Conservation (phyloP, 1,140 invertebrate species). For the Drosophila ambigua region DNA sequence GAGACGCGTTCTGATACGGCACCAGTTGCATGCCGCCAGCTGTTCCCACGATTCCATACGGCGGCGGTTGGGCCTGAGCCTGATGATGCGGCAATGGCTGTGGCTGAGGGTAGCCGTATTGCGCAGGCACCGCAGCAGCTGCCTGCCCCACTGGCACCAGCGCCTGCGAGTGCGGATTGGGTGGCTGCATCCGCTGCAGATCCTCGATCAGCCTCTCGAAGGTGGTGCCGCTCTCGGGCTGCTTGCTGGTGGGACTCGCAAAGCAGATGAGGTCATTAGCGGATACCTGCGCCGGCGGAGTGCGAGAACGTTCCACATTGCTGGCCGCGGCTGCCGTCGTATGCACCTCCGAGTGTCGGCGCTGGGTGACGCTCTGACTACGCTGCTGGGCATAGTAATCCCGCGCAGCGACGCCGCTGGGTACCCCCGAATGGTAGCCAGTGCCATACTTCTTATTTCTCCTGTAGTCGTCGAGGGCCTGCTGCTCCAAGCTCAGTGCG, state of each 20-base stretch:
- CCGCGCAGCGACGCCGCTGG: not conserved
- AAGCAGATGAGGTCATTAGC: conserved; percentile 89
- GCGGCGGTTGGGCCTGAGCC: conserved; percentile 19
- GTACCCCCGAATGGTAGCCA: conserved; percentile 20
- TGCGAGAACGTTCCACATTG: conserved; percentile 75
- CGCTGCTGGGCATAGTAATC: conserved; percentile 59
- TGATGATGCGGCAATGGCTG: not conserved
- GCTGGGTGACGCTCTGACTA: conserved; percentile 79
- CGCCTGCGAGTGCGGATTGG: conserved; percentile 61
- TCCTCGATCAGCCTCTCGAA: conserved; percentile 86
- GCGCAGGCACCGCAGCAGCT: conserved; percentile 43
- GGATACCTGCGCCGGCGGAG: conserved; percentile 84
- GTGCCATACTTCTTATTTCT: conserved; percentile 83
- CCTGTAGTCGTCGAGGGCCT: conserved; percentile 92
- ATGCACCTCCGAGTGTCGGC: conserved; percentile 84
- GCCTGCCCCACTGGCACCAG: conserved; percentile 73
- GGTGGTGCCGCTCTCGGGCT: conserved; percentile 81
- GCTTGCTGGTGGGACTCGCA: conserved; percentile 86
- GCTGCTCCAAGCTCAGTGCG: conserved; percentile 92
- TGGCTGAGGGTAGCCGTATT: conserved; percentile 22
- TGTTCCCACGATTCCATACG: conserved; percentile 45
- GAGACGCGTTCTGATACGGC: conserved; percentile 59
- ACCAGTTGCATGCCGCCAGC: conserved; percentile 69
- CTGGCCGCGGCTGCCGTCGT: conserved; percentile 27
- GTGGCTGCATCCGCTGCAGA: conserved; percentile 84